phyloP scores from a whole-genome alignment of 2,888 invertebrate genomes.

The Antheraea yamamai region DNA sequence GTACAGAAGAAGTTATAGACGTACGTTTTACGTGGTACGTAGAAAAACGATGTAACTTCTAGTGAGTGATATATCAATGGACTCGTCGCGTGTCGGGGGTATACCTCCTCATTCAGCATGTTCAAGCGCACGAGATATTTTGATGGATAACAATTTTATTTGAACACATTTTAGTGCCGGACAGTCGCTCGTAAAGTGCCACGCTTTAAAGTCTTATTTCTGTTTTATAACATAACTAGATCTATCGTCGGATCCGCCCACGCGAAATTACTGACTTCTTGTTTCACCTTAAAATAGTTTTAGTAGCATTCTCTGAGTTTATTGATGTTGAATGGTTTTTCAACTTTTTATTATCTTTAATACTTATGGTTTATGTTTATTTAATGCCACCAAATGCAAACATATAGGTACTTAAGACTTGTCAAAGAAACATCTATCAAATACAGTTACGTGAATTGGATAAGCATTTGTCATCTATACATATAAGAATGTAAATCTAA shows the following conservation, averaged over 20 bases:
- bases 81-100: slow-evolving; percentile 34
- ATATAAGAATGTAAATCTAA: no score
- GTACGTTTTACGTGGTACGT: no score
- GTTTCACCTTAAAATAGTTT: neutral
- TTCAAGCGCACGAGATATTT: slow-evolving; percentile 55
- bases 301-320: neutral
- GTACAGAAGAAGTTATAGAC: no score
- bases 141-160: slow-evolving; percentile 74
- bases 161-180: slow-evolving; percentile 63
- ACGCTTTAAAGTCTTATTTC: slow-evolving; percentile 28
- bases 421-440: no score
- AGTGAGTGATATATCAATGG: slow-evolving; percentile 5
- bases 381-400: neutral
- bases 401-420: no score
- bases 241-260: neutral
- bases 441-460: neutral
- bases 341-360: neutral
- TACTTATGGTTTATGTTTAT: neutral
- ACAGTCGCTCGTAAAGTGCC: slow-evolving; percentile 52
- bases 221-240: slow-evolving; percentile 17
- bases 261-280: slow-evolving; percentile 5
- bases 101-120: slow-evolving; percentile 55
- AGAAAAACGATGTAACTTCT: neutral
- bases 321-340: neutral
- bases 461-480: neutral